Base-by-base conservation (phyloP, 1,140 invertebrate genomes). In the Dendroctonus ponderosae region DNA sequence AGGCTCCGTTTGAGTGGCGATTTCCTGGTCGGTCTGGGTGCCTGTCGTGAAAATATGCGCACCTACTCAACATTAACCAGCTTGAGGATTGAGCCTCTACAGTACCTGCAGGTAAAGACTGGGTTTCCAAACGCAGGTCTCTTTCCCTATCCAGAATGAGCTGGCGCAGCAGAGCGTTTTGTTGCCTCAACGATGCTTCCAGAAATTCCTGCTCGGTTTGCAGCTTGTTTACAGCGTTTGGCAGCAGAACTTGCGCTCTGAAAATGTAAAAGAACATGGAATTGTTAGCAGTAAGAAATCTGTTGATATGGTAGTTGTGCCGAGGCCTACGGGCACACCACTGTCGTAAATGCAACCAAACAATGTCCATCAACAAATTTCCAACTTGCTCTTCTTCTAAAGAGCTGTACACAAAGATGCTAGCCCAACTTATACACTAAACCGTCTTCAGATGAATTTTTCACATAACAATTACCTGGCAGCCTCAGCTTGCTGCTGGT, bases 11-110 rank as follows among this genome's bases (percentile, higher is more conserved):
- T 92, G 90, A 0, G 90, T 92, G 0, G 86, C 85, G 8, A 86
- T 83, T 54, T 90, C 86, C 70, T 88, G 85, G 76, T 92, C 90
- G 0, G 91, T 93, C 78, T 92, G 91, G 0, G 91, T 92, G 5
- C 66, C 65, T 66, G 46, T 41, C 12, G 46, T 43, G 7, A 60
- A n/a, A 49, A 49, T 60, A 7, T 39, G 15, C 7, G 15, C 37
- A 11, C 46, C 37, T 48, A 15, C 41, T 56, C 9, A 11, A 46
- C 9, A 46, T 11, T 40, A 39, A 7, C 6, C 7, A 59, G 11
- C 7, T 53, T 6, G 11, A 50, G 14, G 15, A 37, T 43, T 53
- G 4, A 7, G n/a, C 12, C 11, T 11, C 26, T 57, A 57, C 6
- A 42, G 38, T 52, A 43, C 77, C 77, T 5, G 90, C 89, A 7